A percentile compares a stretch with the other conserved stretches of the same genome.
phyloP scores from a whole-genome alignment of 2,797 vertebrate genomes.

The Oryzias sinensis region DNA sequence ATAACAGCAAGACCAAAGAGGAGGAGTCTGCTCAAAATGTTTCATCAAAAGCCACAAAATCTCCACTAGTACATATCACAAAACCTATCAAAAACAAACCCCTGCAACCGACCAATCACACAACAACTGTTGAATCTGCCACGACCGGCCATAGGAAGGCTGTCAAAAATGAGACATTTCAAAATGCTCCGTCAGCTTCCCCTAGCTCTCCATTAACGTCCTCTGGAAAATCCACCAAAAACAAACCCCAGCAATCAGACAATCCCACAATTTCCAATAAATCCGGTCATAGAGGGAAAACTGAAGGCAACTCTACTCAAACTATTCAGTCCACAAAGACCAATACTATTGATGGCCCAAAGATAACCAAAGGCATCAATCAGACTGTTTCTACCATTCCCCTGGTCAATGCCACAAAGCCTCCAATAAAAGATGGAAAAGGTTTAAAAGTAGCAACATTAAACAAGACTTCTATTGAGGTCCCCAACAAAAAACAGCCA shows the following conservation, averaged over 20 bases:
- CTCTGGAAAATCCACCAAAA: no score
- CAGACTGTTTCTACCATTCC: slow-evolving; percentile 46
- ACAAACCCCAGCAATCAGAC: neutral
- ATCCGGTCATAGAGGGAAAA: neutral
- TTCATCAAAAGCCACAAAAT: no score
- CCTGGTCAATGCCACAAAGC: slow-evolving; percentile 26
- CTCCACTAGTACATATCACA: no score
- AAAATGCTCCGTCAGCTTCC: no score
- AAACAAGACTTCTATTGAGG: slow-evolving; percentile 29
- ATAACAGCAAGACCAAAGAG: slow-evolving; percentile 36
- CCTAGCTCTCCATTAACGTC: no score
- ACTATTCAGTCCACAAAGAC: slow-evolving; percentile 38
- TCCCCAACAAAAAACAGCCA: slow-evolving; percentile 47
- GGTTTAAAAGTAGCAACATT: slow-evolving; percentile 20
- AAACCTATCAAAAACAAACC: no score
- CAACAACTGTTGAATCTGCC: no score
- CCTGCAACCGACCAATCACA: no score
- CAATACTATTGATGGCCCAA: slow-evolving; percentile 19
- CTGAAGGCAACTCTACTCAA: slow-evolving; percentile 48
- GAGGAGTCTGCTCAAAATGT: slow-evolving; percentile 28
- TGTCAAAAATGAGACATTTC: no score
- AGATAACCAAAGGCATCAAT: slow-evolving; percentile 57
- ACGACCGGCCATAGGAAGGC: no score
- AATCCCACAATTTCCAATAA: neutral
- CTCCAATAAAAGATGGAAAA: slow-evolving; percentile 29